Base-by-base conservation (phyloP, 2,113 vertebrate genomes). In the Addax nasomaculatus region DNA sequence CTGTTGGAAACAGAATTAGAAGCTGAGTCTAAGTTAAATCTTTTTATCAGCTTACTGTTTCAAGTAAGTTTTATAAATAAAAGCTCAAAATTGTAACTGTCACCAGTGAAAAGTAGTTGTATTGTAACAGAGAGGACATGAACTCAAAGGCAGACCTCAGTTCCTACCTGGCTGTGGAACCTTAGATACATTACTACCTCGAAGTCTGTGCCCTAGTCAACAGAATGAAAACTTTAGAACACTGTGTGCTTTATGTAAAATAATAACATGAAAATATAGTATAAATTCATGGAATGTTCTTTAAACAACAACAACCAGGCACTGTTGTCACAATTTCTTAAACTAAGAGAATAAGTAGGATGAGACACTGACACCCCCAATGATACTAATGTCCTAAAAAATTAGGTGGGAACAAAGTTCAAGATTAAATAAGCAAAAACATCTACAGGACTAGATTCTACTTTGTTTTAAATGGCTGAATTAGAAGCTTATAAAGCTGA, bases 331-430 rank as follows among this genome's bases (percentile, higher is more conserved):
- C 1, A 93, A 58, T 62, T 91, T 73, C n/a, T 85, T 36, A 80
- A 97, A 91, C 43, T 67, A 93, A 89, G 57, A 96, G 51, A 87
- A 39, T 55, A 88, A 81, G 19, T 36, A 33, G 36, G 76, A 94
- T 81, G 36, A 96, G 27, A 91, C 6, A 95, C 11, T 3, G 6
- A 89, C 73, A 33, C 14, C 27, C 47, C 30, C 36, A 93, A 73
- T 85, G 27, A 83, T 2, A 85, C 62, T 27, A 55, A 85, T 60
- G 78, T 47, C 47, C 27, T 25, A 91, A 97, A 96, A 73, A 73
- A 36, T 73, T 49, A 88, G 90, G 10, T 25, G 33, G 30, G 39
- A 89, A 92, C 27, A 73, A 85, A 94, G 80, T 86, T 92, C 29
- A 85, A 47, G 78, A 73, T 80, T 70, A 58, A 95, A 60, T 85